phyloP scores from a whole-genome alignment of 2,113 vertebrate genomes.

The Aegotheles bennettii region DNA sequence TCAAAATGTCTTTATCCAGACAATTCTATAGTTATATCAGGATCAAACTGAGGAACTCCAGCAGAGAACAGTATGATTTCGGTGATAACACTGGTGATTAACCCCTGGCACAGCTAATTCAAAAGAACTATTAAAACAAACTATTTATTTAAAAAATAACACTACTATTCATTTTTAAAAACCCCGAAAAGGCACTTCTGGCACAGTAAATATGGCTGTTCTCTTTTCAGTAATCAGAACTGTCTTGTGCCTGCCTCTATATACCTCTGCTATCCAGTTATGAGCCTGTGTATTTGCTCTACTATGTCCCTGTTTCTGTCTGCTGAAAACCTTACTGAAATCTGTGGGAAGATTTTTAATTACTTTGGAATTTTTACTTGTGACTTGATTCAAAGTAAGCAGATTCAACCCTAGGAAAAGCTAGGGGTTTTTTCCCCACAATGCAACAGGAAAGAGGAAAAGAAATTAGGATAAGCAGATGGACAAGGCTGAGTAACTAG shows the following conservation, averaged over 20 bases:
- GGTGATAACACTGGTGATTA: background rate
- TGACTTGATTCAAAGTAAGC: background rate
- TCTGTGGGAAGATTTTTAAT: background rate
- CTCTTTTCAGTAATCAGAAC: background rate
- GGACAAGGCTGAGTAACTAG: background rate
- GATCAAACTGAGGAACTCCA: background rate
- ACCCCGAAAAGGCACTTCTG: background rate
- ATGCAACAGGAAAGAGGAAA: background rate
- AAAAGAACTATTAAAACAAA: background rate
- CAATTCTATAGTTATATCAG: background rate
- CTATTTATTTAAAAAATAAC: background rate
- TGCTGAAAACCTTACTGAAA: background rate
- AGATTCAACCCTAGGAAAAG: background rate
- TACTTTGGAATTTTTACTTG: background rate
- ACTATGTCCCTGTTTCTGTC: background rate
- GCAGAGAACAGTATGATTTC: background rate
- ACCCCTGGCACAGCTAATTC: background rate
- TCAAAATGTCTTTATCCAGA: background rate
- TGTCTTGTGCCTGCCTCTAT: background rate
- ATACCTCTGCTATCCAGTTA: background rate
- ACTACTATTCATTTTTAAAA: background rate
- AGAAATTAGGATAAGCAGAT: background rate
- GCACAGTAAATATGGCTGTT: background rate
- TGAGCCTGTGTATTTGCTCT: background rate
- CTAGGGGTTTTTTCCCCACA: background rate